Evolutionary conservation across 2,888 invertebrate genomes (phyloP).

Genomic region (Brassicogethes aeneus): DNA sequence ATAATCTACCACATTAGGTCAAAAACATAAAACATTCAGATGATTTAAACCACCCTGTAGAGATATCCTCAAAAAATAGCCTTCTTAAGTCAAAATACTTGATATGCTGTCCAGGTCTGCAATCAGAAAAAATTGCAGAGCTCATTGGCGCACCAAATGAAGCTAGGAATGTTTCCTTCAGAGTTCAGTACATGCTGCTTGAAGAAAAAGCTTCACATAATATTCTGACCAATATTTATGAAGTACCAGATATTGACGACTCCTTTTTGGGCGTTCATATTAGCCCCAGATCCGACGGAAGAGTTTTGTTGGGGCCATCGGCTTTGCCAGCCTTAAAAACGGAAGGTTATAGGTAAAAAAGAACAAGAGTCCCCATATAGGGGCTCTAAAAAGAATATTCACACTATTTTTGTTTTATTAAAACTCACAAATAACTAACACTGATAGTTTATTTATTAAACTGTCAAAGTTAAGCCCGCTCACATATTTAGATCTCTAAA

Average conservation of each 20-base stretch:
- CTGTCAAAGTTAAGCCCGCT: too few species aligned
- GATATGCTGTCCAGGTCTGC: slow-evolving; percentile 84
- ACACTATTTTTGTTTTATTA: slow-evolving; percentile 2
- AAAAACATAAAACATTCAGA: slow-evolving; percentile 44
- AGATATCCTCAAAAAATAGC: slow-evolving; percentile 39
- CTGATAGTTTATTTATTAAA: too few species aligned
- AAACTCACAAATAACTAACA: too few species aligned
- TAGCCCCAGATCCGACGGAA: slow-evolving; percentile 87
- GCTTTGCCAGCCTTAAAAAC: slow-evolving; percentile 85
- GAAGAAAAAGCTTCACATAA: slow-evolving; percentile 58
- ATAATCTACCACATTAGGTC: too few species aligned
- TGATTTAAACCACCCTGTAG: slow-evolving; percentile 45
- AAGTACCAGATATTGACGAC: slow-evolving; percentile 92
- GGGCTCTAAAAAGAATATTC: not conserved
- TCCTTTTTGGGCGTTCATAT: slow-evolving; percentile 95
- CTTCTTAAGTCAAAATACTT: slow-evolving; percentile 60
- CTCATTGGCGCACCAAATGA: slow-evolving; percentile 31
- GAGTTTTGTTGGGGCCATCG: slow-evolving; percentile 87
- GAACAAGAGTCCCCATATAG: slow-evolving; percentile 22
- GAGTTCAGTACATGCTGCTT: slow-evolving; percentile 86
- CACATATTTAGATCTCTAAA: too few species aligned
- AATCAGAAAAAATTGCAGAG: slow-evolving; percentile 79
- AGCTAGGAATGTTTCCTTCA: slow-evolving; percentile 78
- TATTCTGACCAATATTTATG: slow-evolving; percentile 87
- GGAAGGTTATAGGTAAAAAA: slow-evolving; percentile 76